phyloP scores from a whole-genome alignment of 2,797 vertebrate species.

The Sarcophilus harrisii region DNA sequence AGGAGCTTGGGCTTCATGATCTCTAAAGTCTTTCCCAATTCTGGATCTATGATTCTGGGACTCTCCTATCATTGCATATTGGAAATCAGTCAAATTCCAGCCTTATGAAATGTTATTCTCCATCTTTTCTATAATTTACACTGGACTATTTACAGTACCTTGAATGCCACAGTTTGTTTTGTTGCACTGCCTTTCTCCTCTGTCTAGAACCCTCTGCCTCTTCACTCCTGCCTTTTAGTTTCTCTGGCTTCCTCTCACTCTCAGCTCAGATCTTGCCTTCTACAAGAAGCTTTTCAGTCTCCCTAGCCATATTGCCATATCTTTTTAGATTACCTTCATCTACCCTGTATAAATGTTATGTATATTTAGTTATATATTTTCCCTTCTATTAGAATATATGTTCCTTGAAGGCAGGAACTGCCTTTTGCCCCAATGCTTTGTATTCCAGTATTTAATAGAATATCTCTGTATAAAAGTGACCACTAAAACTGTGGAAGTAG shows the following conservation, averaged over 20 bases:
- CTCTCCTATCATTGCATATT: too few relatives aligned
- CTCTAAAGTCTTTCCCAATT: too few relatives aligned
- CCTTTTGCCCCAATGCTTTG: background rate
- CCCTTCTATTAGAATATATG: background rate
- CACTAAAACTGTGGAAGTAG: background rate
- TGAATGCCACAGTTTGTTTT: background rate
- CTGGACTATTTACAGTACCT: background rate
- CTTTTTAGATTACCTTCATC: too few relatives aligned
- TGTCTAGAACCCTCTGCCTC: background rate
- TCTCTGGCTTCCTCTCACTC: background rate
- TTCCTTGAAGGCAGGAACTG: background rate
- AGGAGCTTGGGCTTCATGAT: too few relatives aligned
- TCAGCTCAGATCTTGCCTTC: background rate
- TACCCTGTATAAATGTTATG: background rate
- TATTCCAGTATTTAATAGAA: background rate
- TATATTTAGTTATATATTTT: background rate
- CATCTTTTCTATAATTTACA: background rate
- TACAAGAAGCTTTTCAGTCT: background rate
- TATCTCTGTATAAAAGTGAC: background rate
- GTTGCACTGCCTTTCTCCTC: too few relatives aligned
- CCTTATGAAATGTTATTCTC: background rate
- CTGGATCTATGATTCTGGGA: too few relatives aligned
- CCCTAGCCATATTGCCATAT: background rate
- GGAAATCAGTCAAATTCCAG: too few relatives aligned
- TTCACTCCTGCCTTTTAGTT: background rate